Percentiles rank a stretch among this genome's conserved stretches.
Evolutionary conservation across 2,888 invertebrate genomes (phyloP).

Genomic region (Eumacrocentrus americanus): DNA sequence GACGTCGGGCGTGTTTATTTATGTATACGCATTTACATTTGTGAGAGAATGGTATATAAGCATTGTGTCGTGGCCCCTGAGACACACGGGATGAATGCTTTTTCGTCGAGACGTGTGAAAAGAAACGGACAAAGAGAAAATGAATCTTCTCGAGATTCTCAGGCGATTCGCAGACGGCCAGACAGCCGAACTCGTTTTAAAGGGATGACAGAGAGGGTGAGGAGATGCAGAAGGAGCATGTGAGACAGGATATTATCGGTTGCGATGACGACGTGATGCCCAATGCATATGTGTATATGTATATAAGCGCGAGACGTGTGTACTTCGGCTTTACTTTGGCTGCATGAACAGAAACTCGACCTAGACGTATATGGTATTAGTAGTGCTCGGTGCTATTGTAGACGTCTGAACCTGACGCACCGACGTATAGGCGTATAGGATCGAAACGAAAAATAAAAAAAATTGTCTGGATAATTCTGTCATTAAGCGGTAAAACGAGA

Average conservation of each 20-base stretch:
- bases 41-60: not conserved
- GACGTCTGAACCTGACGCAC: no score
- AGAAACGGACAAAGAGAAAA: conserved; percentile 53
- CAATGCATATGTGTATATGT: no score
- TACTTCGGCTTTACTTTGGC: no score
- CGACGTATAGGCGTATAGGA: no score
- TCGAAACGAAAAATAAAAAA: no score
- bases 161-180: conserved; percentile 49
- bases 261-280: no score
- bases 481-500: no score
- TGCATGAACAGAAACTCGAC: no score
- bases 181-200: conserved; percentile 55
- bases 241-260: not conserved
- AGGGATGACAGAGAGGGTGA: conserved; percentile 40
- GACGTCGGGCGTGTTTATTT: conserved; percentile 34
- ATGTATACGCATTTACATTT: conserved; percentile 24
- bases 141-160: conserved; percentile 55
- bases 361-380: no score
- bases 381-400: no score
- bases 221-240: not conserved
- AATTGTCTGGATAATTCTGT: no score
- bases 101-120: conserved; percentile 51
- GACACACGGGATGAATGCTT: conserved; percentile 26
- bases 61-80: conserved; percentile 19
- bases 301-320: no score